Evolutionary conservation across 2,888 invertebrate genomes (phyloP).

Genomic region (Noctua pronuba): DNA sequence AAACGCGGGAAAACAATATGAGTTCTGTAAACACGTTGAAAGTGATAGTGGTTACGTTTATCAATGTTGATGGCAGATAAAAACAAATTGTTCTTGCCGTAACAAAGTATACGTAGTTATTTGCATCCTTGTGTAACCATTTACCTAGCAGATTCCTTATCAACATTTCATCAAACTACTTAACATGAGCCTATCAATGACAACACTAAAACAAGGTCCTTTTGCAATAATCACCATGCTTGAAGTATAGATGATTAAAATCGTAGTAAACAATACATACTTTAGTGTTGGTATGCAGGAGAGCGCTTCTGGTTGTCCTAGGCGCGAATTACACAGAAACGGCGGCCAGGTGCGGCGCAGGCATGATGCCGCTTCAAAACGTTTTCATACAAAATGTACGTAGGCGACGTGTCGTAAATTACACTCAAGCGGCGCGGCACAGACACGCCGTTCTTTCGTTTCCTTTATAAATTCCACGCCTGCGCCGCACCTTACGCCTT

Average conservation of each 20-base stretch:
- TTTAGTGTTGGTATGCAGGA: neutral
- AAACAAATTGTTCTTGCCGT: constrained; percentile 18
- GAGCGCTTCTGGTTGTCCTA: neutral
- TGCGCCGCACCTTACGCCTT: too few relatives aligned
- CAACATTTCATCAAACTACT: neutral
- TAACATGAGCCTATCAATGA: neutral
- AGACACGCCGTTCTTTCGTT: too few relatives aligned
- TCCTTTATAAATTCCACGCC: too few relatives aligned
- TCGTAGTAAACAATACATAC: neutral
- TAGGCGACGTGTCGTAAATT: too few relatives aligned
- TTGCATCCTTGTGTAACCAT: constrained; percentile 5
- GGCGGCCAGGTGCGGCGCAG: too few relatives aligned
- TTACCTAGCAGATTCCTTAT: neutral
- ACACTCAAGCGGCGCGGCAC: too few relatives aligned
- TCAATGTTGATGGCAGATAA: constrained; percentile 32
- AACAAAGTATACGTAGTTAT: neutral
- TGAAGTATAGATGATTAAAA: neutral
- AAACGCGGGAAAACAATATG: constrained; percentile 32
- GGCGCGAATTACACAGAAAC: too few relatives aligned
- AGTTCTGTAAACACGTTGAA: constrained; percentile 35
- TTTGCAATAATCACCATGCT: neutral
- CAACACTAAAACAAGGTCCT: neutral
- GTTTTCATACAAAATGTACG: too few relatives aligned
- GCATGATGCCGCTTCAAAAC: too few relatives aligned
- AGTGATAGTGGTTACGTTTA: constrained; percentile 39